phyloP scores from a whole-genome alignment of 2,797 vertebrate genomes.

The Tamandua tetradactyla region DNA sequence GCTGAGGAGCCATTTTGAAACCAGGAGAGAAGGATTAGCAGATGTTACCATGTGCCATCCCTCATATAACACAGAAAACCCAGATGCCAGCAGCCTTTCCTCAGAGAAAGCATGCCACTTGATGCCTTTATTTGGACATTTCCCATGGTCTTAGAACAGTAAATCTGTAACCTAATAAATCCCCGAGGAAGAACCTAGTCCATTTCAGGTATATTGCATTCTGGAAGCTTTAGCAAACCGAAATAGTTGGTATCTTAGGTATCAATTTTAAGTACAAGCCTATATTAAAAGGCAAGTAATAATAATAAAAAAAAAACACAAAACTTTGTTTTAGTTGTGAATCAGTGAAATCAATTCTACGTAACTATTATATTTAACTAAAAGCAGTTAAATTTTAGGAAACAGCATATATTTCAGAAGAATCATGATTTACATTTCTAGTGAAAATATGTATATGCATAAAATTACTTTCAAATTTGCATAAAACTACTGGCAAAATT shows the following conservation, averaged over 20 bases:
- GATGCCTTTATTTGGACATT: too few species aligned
- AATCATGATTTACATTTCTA: neutral
- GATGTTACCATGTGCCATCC: too few species aligned
- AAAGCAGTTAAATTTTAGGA: constrained; percentile 10
- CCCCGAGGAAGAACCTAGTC: too few species aligned
- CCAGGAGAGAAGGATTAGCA: too few species aligned
- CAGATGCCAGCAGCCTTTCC: too few species aligned
- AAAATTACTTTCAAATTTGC: constrained; percentile 21
- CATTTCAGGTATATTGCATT: too few species aligned
- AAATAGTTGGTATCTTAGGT: neutral
- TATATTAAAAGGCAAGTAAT: neutral
- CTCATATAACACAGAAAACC: too few species aligned
- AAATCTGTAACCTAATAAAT: too few species aligned
- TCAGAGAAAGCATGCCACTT: too few species aligned
- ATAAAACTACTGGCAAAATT: neutral
- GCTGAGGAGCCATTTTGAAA: too few species aligned
- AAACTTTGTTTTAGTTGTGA: neutral
- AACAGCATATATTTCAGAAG: neutral
- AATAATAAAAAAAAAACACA: neutral
- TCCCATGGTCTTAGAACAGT: too few species aligned
- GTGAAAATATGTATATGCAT: neutral
- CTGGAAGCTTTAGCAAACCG: too few species aligned
- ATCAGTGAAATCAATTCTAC: neutral
- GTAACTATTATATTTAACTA: neutral
- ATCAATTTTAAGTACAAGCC: neutral